phyloP scores from a whole-genome alignment of 2,888 invertebrate species.

The Drosophila subquinaria region DNA sequence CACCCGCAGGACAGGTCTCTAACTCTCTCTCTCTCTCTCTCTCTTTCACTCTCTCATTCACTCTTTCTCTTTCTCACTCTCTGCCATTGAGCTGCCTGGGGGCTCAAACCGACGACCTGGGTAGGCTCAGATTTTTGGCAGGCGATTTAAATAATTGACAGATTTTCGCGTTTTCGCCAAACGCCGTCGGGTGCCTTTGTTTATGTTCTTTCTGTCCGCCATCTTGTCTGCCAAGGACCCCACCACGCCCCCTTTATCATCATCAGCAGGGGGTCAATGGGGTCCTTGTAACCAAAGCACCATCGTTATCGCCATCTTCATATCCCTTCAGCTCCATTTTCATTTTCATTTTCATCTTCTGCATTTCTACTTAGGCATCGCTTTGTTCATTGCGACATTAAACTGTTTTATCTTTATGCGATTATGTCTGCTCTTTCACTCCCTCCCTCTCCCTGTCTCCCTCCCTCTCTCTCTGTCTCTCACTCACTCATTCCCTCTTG shows the following conservation, averaged over 20 bases:
- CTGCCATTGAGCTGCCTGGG: constrained; percentile 37
- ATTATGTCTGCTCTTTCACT: constrained; percentile 67
- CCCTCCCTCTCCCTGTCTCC: neutral
- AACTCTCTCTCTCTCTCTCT: neutral
- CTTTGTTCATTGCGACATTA: constrained; percentile 70
- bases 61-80: neutral
- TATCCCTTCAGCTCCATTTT: constrained; percentile 26
- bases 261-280: constrained; percentile 60
- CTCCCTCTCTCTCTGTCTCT: neutral
- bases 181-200: constrained; percentile 56
- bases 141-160: constrained; percentile 80
- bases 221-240: constrained; percentile 26
- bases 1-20: constrained; percentile 14
- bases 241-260: neutral
- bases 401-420: constrained; percentile 81
- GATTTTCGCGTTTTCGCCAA: constrained; percentile 65
- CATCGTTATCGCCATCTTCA: constrained; percentile 14
- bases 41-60: too few relatives aligned
- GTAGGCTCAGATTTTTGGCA: constrained; percentile 63
- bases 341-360: constrained; percentile 29
- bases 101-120: constrained; percentile 46
- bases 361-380: constrained; percentile 31
- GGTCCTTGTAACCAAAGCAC: constrained; percentile 30
- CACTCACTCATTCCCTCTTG: neutral
- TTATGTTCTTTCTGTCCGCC: constrained; percentile 41